Conservation (phyloP, 2,797 vertebrate species). For the Pipistrellus nathusii region DNA sequence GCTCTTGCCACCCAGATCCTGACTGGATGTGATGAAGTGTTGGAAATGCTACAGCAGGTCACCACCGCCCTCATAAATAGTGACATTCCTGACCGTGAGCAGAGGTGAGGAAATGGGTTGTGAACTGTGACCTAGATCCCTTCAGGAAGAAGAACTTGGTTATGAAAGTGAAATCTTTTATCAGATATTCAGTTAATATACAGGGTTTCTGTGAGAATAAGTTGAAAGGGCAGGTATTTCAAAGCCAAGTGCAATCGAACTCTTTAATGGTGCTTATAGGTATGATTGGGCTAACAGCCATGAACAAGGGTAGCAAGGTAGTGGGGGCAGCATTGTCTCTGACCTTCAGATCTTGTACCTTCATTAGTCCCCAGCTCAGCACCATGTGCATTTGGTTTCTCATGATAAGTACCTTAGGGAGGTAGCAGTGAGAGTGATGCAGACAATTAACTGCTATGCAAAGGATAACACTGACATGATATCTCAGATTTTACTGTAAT, state of each 20-base stretch:
- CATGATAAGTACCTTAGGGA: background rate
- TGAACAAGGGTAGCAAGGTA: background rate
- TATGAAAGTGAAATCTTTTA: background rate
- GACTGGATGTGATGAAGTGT: slow-evolving; percentile 97
- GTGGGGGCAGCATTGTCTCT: background rate
- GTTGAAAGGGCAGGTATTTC: slow-evolving; percentile 16
- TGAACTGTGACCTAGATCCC: background rate
- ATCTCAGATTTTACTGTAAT: background rate
- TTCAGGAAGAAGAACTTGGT: slow-evolving; percentile 8
- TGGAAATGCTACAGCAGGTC: slow-evolving; percentile 98
- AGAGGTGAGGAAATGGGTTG: slow-evolving; percentile 90
- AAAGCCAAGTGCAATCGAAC: background rate
- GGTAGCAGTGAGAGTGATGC: background rate
- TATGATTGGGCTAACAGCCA: background rate
- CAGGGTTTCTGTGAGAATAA: background rate
- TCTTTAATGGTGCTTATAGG: background rate
- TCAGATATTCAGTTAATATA: background rate
- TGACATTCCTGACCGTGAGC: slow-evolving; percentile 94
- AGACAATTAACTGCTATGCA: background rate
- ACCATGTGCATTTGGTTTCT: background rate
- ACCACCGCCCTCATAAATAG: slow-evolving; percentile 98
- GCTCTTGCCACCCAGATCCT: slow-evolving; percentile 97
- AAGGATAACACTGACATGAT: background rate
- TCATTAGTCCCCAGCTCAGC: background rate
- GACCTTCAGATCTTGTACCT: background rate